Evolutionary conservation across 1,140 invertebrate species (phyloP), one percentile per base, ranked within the genome.

Genomic region (Rhysida immarginata): DNA sequence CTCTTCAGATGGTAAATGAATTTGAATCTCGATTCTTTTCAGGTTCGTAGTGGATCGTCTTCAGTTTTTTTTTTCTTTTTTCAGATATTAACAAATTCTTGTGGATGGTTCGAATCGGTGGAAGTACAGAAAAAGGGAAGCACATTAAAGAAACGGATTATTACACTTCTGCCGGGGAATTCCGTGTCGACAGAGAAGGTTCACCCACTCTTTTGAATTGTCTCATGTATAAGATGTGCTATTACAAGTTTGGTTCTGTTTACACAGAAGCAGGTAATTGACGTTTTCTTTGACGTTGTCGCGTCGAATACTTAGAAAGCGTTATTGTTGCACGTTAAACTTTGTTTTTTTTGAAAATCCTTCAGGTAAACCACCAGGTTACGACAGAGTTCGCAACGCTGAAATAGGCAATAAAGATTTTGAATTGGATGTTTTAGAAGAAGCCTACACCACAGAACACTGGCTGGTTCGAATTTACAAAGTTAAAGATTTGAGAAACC

Each of bases 51-150:
- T 51, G 2, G 13, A 51, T 51, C 49, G 24, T 51, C 26, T 24
- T 58, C n/a, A 35, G 16, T 8, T 35, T 35, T 35, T 29, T 23
- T 16, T 53, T 58, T 51, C 57, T 57, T 53, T 54, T 68, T 68
- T 27, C 65, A 85, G 84, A 96, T 70, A 92, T 98, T 50, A 97
- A 97, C 71, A 97, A 98, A 75, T 98, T 98, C 74, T 76, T 98
- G 60, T 98, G 94, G 94, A 98, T 98, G 94, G 94, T 98, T 5
- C 80, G 94, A 58, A 98, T 98, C 69, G 94, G 92, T 60, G 94
- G 93, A 57, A 93, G 88, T 66, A 98, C 93, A 21, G 91, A 96
- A 58, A 80, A 85, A 63, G 93, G 94, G 35, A 80, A 81, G 46
- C 90, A 96, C 67, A 97, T 98, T 63, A 88, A 91, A 65, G 95